These are phyloP conservation scores for Ceratosolen fusciceps DNA, from an alignment of 1,140 invertebrate genomes.

Conservation along the genomic window DNA sequence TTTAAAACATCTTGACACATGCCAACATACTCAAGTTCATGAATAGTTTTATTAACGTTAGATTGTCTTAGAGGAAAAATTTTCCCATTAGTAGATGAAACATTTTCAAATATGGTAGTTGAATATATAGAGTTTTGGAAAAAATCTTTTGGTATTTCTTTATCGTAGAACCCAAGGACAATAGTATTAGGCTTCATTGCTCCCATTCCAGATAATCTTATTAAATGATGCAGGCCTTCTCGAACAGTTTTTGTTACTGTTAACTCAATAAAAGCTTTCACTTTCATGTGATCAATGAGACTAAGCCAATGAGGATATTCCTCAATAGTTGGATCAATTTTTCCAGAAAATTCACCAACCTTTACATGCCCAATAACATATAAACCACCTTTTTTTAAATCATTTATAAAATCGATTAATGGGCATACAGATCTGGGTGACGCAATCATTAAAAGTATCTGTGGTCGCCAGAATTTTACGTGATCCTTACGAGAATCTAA, in stretches of 20 bases:
- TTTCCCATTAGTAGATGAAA: constrained; percentile 56
- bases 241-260: constrained; percentile 88
- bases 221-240: constrained; percentile 92
- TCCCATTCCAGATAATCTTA: constrained; percentile 93
- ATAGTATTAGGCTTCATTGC: constrained; percentile 99
- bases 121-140: constrained; percentile 73
- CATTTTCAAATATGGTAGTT: constrained; percentile 64
- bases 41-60: constrained; percentile 59
- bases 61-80: constrained; percentile 68
- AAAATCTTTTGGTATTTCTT: constrained; percentile 81
- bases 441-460: constrained; percentile 93
- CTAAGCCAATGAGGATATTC: constrained; percentile 90
- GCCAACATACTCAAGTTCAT: constrained; percentile 83
- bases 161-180: constrained; percentile 90
- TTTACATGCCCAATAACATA: constrained; percentile 96
- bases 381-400: constrained; percentile 97
- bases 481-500: constrained; percentile 97
- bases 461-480: constrained; percentile 99
- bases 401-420: constrained; percentile 97
- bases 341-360: constrained; percentile 75
- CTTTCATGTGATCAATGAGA: constrained; percentile 88
- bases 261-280: constrained; percentile 98
- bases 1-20: constrained; percentile 90
- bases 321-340: constrained; percentile 80
- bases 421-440: constrained; percentile 92